phyloP scores from a whole-genome alignment of 2,113 vertebrate genomes.

The Cyprinodon variegatus region DNA sequence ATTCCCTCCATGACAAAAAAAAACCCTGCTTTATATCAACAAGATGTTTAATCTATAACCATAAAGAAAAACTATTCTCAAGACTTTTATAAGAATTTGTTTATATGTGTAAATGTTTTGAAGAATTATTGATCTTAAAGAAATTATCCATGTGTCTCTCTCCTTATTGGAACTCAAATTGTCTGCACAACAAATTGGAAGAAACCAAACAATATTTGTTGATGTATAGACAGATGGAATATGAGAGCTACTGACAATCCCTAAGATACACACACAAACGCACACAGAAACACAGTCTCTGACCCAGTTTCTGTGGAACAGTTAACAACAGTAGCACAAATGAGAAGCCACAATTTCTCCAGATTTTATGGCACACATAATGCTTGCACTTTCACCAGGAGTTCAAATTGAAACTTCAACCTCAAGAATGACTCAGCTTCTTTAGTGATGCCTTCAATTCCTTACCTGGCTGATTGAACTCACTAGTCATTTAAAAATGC shows the following conservation, averaged over 20 bases:
- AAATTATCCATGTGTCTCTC: constrained; percentile 37
- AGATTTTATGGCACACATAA: constrained; percentile 31
- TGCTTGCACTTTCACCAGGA: neutral
- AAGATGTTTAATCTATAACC: no score
- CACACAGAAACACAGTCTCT: constrained; percentile 30
- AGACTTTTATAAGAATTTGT: neutral
- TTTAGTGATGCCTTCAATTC: neutral
- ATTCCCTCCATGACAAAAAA: neutral
- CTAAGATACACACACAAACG: neutral
- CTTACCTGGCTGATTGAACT: neutral
- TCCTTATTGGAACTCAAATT: constrained; percentile 34
- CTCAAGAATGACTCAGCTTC: neutral
- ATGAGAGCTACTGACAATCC: constrained; percentile 49
- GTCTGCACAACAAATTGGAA: constrained; percentile 34
- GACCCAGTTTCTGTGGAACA: constrained; percentile 53
- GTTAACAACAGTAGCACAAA: constrained; percentile 20
- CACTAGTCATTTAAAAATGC: no score
- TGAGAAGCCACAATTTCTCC: constrained; percentile 5
- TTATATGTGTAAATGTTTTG: neutral
- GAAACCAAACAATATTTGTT: constrained; percentile 43
- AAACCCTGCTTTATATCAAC: no score
- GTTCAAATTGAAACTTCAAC: neutral
- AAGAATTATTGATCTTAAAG: neutral
- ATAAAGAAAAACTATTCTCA: no score
- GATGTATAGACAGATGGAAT: constrained; percentile 51